Base-by-base conservation (phyloP, 2,888 invertebrate species). In the Morpho achilles region DNA sequence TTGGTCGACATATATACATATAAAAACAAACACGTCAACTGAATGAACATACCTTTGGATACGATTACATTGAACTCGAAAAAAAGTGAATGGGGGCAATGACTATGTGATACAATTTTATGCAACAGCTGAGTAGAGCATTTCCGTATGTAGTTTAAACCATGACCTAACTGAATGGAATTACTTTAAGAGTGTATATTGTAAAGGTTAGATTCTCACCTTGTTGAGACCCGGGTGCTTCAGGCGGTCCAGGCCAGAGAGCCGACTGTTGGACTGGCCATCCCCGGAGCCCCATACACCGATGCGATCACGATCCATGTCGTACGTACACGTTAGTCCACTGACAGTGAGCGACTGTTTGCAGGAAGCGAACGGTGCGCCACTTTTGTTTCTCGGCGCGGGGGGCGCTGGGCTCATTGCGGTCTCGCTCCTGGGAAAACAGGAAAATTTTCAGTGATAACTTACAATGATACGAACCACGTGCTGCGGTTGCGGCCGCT, bases 201-300 rank as follows among this genome's bases (percentile, higher is more conserved):
- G 8, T 47, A n/a, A 22, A 7, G 5, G 6, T 3, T 43, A 2
- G 7, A n/a, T 16, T 32, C 56, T 51, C 43, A 95, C 95, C 94
- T 95, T 95, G 79, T 95, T 95, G 8, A 94, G 88, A 59, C 93
- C 92, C 2, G 95, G 94, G 75, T 94, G 92, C 62, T 92, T 91
- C 50, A 95, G 87, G 65, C 93, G 93, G 80, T 95, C 95, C 65
- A 95, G 88, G 58, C 95, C 95, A 57, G 93, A 91, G 57, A 93
- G 76, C 59, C 91, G 90, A 75, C 91, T 91, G 68, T 90, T 81
- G 65, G 90, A 82, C 66, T 87, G 79, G 57, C 92, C 92, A 73
- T 93, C 93, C 55, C 92, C 93, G 73, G 90, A 87, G 69, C 91
- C 91, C 90, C 92, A 91, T 63, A 93, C 88, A 80, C 92, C 94